Evolutionary conservation across 2,113 vertebrate species (phyloP).

Genomic region (Lucifuga dentata): DNA sequence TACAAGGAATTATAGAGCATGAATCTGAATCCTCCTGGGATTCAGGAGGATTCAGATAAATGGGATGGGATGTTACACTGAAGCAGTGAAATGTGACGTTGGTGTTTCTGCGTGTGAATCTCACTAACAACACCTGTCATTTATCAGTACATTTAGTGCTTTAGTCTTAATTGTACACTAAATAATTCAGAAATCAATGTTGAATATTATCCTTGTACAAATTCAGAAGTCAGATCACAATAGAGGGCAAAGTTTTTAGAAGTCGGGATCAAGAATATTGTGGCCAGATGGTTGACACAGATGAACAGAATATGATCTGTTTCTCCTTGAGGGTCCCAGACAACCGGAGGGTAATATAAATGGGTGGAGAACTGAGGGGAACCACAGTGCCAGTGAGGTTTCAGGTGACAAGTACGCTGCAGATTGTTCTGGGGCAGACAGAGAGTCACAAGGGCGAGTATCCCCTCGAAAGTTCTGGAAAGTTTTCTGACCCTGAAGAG

Average conservation of each 20-base stretch:
- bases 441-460: constrained; percentile 57
- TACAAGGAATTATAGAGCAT: constrained; percentile 8
- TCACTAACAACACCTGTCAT: no score
- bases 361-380: constrained; percentile 9
- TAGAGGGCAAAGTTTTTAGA: no score
- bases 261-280: constrained; percentile 43
- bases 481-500: constrained; percentile 69
- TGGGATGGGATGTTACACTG: no score
- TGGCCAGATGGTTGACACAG: constrained; percentile 33
- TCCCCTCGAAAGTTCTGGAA: constrained; percentile 63
- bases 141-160: no score
- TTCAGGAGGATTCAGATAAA: no score
- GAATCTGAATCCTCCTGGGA: constrained; percentile 14
- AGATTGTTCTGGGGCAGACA: constrained; percentile 57
- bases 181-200: no score
- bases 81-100: no score
- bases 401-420: constrained; percentile 66
- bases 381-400: constrained; percentile 37
- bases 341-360: constrained; percentile 14
- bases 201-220: no score
- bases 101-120: no score
- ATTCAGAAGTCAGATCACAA: constrained; percentile 24
- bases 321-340: constrained; percentile 62
- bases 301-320: constrained; percentile 55
- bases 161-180: no score